Evolutionary conservation across 2,113 vertebrate genomes (phyloP).

Genomic region (Muntiacus muntjak): DNA sequence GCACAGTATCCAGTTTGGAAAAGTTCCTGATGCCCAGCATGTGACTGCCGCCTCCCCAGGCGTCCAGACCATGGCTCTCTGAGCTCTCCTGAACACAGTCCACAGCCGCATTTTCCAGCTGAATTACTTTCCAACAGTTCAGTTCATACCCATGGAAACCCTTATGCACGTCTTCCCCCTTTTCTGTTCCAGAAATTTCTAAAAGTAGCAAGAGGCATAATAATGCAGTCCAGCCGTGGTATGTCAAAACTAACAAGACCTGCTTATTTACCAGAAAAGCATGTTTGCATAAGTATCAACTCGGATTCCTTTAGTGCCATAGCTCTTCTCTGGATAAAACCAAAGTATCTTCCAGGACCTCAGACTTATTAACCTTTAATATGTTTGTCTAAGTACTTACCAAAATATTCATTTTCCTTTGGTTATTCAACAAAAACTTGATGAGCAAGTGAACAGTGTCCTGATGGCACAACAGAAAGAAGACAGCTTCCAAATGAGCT

Average conservation of each 20-base stretch:
- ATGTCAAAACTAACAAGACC: background rate
- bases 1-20: background rate
- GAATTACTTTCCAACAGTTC: background rate
- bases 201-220: background rate
- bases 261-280: background rate
- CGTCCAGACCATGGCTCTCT: too few relatives aligned
- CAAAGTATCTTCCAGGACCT: background rate
- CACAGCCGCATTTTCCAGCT: background rate
- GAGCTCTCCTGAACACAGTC: background rate
- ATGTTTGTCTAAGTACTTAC: constrained; percentile 40
- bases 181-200: background rate
- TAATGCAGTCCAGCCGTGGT: background rate
- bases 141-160: background rate
- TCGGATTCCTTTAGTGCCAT: background rate
- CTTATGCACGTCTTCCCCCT: background rate
- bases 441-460: background rate
- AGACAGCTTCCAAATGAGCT: background rate
- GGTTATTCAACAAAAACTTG: constrained; percentile 25
- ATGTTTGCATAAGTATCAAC: background rate
- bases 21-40: background rate
- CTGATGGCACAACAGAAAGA: background rate
- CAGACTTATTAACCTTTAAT: constrained; percentile 35
- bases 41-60: background rate
- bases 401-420: constrained; percentile 25
- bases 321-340: constrained; percentile 36